phyloP scores from a whole-genome alignment of 1,140 invertebrate species.

The Heliothis virescens region DNA sequence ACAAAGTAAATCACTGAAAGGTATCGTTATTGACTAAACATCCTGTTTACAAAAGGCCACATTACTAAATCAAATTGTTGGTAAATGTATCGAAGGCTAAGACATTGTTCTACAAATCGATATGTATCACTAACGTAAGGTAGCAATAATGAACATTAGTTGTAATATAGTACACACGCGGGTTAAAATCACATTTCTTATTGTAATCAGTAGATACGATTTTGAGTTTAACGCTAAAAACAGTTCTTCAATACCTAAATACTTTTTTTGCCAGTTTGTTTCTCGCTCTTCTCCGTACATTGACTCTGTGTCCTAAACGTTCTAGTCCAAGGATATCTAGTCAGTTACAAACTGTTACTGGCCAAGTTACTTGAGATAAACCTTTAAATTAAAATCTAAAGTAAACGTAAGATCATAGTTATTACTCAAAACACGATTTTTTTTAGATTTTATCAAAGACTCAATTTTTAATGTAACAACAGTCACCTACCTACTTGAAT shows the following conservation, averaged over 20 bases:
- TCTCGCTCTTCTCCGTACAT: conserved; percentile 13
- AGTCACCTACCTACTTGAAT: no score
- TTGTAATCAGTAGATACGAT: background rate
- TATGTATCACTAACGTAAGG: background rate
- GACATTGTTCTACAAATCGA: background rate
- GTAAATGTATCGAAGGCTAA: background rate
- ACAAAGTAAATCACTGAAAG: conserved; percentile 8
- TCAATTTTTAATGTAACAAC: no score
- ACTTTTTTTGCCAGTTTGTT: background rate
- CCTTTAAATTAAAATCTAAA: conserved; percentile 26
- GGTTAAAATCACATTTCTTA: background rate
- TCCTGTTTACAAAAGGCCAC: conserved; percentile 43
- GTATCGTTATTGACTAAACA: conserved; percentile 39
- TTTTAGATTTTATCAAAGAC: no score
- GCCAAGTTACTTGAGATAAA: background rate
- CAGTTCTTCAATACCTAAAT: background rate
- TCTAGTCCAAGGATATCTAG: conserved; percentile 42
- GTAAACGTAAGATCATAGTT: conserved; percentile 6
- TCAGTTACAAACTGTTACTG: background rate
- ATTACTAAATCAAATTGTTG: conserved; percentile 42
- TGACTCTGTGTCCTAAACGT: conserved; percentile 16
- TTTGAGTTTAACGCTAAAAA: background rate
- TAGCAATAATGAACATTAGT: background rate
- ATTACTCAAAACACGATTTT: no score
- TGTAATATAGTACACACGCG: background rate